Conservation (phyloP, 2,888 invertebrate genomes). For the Sminthurinus aureus region DNA sequence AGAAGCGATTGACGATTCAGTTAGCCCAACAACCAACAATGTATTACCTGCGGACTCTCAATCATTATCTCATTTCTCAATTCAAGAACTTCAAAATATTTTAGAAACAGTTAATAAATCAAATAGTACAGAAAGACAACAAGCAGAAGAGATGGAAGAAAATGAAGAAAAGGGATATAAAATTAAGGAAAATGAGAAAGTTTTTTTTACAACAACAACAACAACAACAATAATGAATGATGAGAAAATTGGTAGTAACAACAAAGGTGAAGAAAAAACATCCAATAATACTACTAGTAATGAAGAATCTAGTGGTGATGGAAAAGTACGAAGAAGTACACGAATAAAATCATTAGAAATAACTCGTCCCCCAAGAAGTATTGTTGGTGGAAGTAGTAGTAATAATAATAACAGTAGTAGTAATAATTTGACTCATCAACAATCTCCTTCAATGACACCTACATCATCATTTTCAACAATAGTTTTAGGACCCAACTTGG, state of each 20-base stretch:
- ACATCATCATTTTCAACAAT: conserved; percentile 4
- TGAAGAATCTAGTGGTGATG: conserved; percentile 41
- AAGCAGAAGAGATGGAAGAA: too few relatives aligned
- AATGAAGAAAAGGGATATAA: too few relatives aligned
- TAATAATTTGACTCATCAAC: conserved; percentile 61
- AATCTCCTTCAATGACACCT: conserved; percentile 69
- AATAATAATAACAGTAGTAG: conserved; percentile 46
- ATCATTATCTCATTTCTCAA: too few relatives aligned
- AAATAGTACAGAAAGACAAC: too few relatives aligned
- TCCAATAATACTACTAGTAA: neutral
- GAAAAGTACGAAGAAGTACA: conserved; percentile 55
- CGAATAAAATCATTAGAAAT: conserved; percentile 56
- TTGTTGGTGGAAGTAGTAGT: conserved; percentile 52
- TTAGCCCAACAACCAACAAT: too few relatives aligned
- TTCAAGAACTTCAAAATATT: too few relatives aligned
- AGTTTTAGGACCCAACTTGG: conserved; percentile 33
- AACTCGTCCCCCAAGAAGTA: conserved; percentile 45
- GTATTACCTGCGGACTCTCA: too few relatives aligned
- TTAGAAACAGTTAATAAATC: too few relatives aligned
- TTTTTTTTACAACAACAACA: too few relatives aligned
- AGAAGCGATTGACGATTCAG: too few relatives aligned
- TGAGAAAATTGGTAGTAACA: conserved; percentile 6
- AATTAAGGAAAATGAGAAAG: too few relatives aligned
- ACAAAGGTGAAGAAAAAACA: neutral
- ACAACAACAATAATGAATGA: neutral